A percentile compares a stretch with the other conserved stretches of the same genome.
Conservation (phyloP, 1,140 invertebrate species). For the Pollicipes pollicipes region DNA sequence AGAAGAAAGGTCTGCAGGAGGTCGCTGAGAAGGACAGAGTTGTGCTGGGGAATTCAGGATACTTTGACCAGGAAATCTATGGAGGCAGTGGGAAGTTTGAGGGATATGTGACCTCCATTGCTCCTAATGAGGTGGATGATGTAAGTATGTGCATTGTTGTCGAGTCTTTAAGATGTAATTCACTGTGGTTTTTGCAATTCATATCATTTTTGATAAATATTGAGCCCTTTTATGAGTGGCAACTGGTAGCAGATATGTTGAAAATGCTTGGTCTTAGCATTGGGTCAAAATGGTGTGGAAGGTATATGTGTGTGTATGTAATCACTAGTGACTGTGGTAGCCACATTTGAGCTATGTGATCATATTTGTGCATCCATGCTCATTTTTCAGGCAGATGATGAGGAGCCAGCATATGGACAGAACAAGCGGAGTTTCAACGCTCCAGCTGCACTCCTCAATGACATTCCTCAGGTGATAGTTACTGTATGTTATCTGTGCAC, state of each 20-base stretch:
- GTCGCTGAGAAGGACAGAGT: conserved; percentile 41
- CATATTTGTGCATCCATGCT: too few relatives aligned
- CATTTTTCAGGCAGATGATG: conserved; percentile 79
- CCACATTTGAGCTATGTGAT: too few relatives aligned
- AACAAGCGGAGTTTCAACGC: conserved; percentile 61
- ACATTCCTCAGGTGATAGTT: conserved; percentile 53
- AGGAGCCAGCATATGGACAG: conserved; percentile 46
- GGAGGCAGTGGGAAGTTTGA: conserved; percentile 69
- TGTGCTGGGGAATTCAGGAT: conserved; percentile 69
- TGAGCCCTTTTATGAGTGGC: not conserved
- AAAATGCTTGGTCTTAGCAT: conserved; percentile 1
- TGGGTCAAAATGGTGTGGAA: conserved; percentile 5
- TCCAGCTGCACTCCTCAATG: conserved; percentile 70
- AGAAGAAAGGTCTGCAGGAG: conserved; percentile 49
- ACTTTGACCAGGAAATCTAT: conserved; percentile 86
- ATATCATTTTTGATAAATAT: not conserved
- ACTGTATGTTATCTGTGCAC: conserved; percentile 2
- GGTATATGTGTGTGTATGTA: conserved; percentile 6
- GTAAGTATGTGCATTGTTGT: not conserved
- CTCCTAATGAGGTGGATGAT: conserved; percentile 54
- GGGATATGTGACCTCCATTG: conserved; percentile 89
- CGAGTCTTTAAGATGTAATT: too few relatives aligned
- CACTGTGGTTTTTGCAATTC: conserved; percentile 5
- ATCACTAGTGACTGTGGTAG: conserved; percentile 6
- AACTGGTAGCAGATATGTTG: conserved; percentile 8